Conservation (phyloP, 2,797 vertebrate species). For the Falco peregrinus region DNA sequence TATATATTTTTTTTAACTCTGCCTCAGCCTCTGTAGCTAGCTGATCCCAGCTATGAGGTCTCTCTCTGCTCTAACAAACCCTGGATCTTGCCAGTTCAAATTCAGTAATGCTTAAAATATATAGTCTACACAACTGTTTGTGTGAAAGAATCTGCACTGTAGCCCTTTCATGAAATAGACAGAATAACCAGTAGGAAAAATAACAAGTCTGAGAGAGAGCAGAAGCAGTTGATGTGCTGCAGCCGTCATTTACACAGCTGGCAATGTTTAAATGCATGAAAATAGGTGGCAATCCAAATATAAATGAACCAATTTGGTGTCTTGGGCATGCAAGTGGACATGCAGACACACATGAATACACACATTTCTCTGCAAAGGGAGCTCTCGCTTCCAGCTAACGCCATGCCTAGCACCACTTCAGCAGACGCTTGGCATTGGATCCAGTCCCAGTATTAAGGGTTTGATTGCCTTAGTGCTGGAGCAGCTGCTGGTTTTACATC, state of each 20-base stretch:
- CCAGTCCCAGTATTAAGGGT: not conserved
- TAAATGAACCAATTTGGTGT: not conserved
- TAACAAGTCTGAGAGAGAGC: not conserved
- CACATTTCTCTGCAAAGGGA: not conserved
- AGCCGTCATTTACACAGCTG: slow-evolving; percentile 18
- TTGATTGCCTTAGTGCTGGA: not conserved
- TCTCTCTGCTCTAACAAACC: not conserved
- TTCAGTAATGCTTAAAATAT: not conserved
- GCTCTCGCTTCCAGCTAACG: not conserved
- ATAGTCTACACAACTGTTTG: not conserved
- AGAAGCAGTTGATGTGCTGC: not conserved
- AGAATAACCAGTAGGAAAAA: slow-evolving; percentile 13
- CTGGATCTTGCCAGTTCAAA: not conserved
- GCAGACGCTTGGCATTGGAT: not conserved
- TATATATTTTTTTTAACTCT: not conserved
- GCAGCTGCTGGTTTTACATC: not conserved
- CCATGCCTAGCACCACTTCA: not conserved
- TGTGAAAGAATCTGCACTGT: not conserved
- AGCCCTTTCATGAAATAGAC: not conserved
- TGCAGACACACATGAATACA: not conserved
- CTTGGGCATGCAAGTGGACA: not conserved
- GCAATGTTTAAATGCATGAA: slow-evolving; percentile 28
- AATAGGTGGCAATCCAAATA: not conserved
- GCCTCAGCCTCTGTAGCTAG: not conserved
- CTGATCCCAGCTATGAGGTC: not conserved